Conservation (phyloP, 2,888 invertebrate genomes). For the Habrosyne pyritoides region DNA sequence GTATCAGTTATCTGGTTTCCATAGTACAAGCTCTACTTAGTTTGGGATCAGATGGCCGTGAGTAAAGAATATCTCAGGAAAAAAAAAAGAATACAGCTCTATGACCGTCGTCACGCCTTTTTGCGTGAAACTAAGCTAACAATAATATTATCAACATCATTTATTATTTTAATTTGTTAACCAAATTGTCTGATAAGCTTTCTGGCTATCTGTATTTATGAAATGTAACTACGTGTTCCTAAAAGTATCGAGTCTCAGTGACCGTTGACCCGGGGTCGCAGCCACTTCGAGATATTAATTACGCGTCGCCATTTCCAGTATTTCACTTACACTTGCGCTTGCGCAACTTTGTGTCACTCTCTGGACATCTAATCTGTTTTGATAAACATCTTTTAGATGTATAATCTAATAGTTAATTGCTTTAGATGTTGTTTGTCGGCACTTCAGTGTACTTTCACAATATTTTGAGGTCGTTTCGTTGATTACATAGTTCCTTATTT, state of each 20-base stretch:
- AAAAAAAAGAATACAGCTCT: too few relatives aligned
- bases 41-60: too few relatives aligned
- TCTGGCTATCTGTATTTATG: too few relatives aligned
- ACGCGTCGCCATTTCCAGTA: slow-evolving; percentile 41
- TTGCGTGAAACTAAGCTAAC: too few relatives aligned
- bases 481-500: too few relatives aligned
- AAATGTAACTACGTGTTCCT: not conserved
- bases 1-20: too few relatives aligned
- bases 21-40: too few relatives aligned
- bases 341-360: slow-evolving; percentile 32
- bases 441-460: not conserved
- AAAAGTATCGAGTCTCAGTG: slow-evolving; percentile 12
- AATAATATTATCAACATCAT: too few relatives aligned
- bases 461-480: not conserved
- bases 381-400: slow-evolving; percentile 1
- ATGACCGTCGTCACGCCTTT: too few relatives aligned
- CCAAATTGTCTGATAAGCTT: too few relatives aligned
- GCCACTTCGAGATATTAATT: slow-evolving; percentile 40
- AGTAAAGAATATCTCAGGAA: too few relatives aligned
- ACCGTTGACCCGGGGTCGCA: slow-evolving; percentile 29
- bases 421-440: not conserved
- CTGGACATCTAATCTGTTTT: slow-evolving; percentile 24
- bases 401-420: not conserved
- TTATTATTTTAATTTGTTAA: too few relatives aligned
- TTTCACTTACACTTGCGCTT: slow-evolving; percentile 31